Base-by-base conservation (phyloP, 2,113 vertebrate species). In the Neofelis nebulosa region DNA sequence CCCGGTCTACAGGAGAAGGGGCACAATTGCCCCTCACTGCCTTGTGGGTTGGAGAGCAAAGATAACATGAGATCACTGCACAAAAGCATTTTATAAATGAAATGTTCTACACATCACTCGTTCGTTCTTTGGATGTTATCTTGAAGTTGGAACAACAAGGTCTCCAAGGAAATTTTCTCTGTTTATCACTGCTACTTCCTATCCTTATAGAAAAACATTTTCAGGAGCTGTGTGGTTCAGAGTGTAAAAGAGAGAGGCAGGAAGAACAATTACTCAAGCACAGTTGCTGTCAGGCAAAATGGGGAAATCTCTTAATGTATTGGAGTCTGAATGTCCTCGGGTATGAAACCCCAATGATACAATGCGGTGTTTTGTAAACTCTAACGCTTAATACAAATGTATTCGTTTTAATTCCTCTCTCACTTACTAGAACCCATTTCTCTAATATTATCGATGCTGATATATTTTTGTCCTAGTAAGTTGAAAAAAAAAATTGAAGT, bases 401-500 rank as follows among this genome's bases (percentile, higher is more conserved):
- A 25, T 71, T 13, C 16, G 57, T 65, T 81, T 87, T 50, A 90
- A 50, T 21, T 80, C 6, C 23, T 88, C 21, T 50, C 36, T 85
- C 38, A 38, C 3, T 74, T 88, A 25, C 50, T 27, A 84, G 69
- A 92, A 27, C 38, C 27, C 48, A 3, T 41, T 87, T 93, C 83
- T 89, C 15, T 84, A 27, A 80, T 86, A 3, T 48, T 71, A 88
- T 88, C 68, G 25, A 31, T 93, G 66, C 27, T 88, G 16, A 8
- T 61, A 50, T 83, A 29, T 23, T 90, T 82, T 71, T 55, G 9
- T 57, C 84, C 3, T 63, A 52, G 36, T 78, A 57, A 82, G 21
- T 78, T 91, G n/a, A 65, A 69, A 82, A 89, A 27, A 79, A 91
- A 27, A 79, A 31, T 81, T 38, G 76, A 74, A 91, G 79, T 18